These are phyloP conservation scores for Centropus bengalensis DNA, from an alignment of 2,113 vertebrate species.

Conservation along the genomic window DNA sequence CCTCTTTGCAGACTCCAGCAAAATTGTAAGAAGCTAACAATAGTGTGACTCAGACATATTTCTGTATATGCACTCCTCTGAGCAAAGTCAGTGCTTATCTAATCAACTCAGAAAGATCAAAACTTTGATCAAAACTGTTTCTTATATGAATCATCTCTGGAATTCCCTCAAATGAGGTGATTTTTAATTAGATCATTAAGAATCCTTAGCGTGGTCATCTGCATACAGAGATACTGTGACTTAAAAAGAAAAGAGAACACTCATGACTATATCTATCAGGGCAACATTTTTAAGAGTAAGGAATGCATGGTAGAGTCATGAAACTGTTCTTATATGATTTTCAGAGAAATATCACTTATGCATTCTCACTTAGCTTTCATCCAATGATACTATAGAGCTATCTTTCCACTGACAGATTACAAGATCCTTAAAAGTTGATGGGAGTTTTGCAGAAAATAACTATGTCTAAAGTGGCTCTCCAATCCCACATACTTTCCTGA, in stretches of 20 bases:
- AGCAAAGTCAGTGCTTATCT: neutral
- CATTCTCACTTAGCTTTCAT: neutral
- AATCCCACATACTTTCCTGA: neutral
- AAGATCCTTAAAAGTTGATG: too few relatives aligned
- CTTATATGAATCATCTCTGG: neutral
- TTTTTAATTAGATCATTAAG: neutral
- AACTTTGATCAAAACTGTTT: neutral
- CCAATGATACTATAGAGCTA: neutral
- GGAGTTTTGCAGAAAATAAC: neutral
- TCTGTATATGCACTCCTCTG: neutral
- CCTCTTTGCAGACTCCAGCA: neutral
- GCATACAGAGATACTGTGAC: neutral
- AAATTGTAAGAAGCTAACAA: neutral
- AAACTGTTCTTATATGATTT: neutral
- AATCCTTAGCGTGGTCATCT: neutral
- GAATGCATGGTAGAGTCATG: neutral
- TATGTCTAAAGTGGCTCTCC: neutral
- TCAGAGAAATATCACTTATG: neutral
- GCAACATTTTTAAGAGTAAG: neutral
- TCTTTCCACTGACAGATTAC: neutral
- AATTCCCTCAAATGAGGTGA: neutral
- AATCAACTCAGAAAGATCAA: neutral
- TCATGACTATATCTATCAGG: neutral
- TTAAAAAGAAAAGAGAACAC: neutral
- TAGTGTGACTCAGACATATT: neutral